phyloP scores from a whole-genome alignment of 2,113 vertebrate species.

The Onychostoma macrolepis region DNA sequence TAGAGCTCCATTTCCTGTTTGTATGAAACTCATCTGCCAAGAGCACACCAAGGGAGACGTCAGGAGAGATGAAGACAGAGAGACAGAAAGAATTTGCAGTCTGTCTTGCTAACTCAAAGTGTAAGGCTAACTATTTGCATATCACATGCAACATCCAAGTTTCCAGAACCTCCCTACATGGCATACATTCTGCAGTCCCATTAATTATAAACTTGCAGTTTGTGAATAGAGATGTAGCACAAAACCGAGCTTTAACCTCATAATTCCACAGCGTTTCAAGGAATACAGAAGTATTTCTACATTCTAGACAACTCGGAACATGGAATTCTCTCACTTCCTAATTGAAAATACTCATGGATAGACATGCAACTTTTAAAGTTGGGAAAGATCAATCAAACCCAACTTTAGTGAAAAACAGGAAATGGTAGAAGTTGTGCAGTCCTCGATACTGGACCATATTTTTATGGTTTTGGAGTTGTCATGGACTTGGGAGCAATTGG shows the following conservation, averaged over 20 bases:
- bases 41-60: constrained; percentile 42
- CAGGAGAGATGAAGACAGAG: constrained; percentile 7
- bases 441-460: not conserved
- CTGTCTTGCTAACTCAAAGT: not conserved
- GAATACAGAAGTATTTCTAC: not conserved
- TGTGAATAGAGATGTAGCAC: not conserved
- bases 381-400: not conserved
- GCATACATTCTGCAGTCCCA: not conserved
- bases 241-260: not conserved
- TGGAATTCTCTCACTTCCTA: not conserved
- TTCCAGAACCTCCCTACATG: not conserved
- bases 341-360: not conserved
- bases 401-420: not conserved
- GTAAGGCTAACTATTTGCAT: not conserved
- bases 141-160: not conserved
- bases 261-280: not conserved
- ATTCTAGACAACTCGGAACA: not conserved
- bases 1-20: constrained; percentile 65
- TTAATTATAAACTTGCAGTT: not conserved
- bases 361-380: not conserved
- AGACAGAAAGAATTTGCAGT: not conserved
- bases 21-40: constrained; percentile 63
- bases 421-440: not conserved
- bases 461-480: not conserved
- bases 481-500: not conserved